Percentiles rank a stretch among this genome's conserved stretches.
These are phyloP conservation scores for Conus ventricosus DNA, from an alignment of 1,140 invertebrate genomes.

Conservation along the genomic window DNA sequence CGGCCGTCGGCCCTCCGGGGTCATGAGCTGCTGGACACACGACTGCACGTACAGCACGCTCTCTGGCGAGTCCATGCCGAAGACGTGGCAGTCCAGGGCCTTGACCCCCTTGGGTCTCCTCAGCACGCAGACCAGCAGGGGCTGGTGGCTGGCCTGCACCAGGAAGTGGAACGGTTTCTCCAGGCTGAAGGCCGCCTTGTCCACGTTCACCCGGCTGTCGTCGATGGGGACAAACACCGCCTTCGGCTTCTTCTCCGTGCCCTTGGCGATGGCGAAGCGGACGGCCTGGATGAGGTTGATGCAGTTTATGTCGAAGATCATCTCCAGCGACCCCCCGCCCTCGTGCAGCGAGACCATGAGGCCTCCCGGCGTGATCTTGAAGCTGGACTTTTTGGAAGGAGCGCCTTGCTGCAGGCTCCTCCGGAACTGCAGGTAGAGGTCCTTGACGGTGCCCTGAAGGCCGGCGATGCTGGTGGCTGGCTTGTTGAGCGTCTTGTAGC, in stretches of 20 bases:
- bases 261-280: slow-evolving; percentile 51
- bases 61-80: slow-evolving; percentile 54
- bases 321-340: slow-evolving; percentile 39
- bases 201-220: slow-evolving; percentile 51
- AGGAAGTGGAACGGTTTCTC: slow-evolving; percentile 60
- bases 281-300: slow-evolving; percentile 59
- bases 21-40: slow-evolving; percentile 35
- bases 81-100: slow-evolving; percentile 62
- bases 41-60: slow-evolving; percentile 53
- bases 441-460: slow-evolving; percentile 58
- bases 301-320: slow-evolving; percentile 55
- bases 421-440: slow-evolving; percentile 58
- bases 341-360: slow-evolving; percentile 48
- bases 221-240: slow-evolving; percentile 59
- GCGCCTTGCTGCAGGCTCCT: slow-evolving; percentile 36
- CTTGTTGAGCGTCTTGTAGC: slow-evolving; percentile 56
- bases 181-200: slow-evolving; percentile 56
- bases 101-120: slow-evolving; percentile 59
- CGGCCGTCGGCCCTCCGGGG: neutral
- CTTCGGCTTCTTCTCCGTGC: slow-evolving; percentile 53
- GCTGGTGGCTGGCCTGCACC: slow-evolving; percentile 52
- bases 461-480: slow-evolving; percentile 55
- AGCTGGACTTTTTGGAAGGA: slow-evolving; percentile 39
- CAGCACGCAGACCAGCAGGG: slow-evolving; percentile 58
- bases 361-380: slow-evolving; percentile 49